Base-by-base conservation (phyloP, 2,113 vertebrate genomes). In the Catharus minimus region DNA sequence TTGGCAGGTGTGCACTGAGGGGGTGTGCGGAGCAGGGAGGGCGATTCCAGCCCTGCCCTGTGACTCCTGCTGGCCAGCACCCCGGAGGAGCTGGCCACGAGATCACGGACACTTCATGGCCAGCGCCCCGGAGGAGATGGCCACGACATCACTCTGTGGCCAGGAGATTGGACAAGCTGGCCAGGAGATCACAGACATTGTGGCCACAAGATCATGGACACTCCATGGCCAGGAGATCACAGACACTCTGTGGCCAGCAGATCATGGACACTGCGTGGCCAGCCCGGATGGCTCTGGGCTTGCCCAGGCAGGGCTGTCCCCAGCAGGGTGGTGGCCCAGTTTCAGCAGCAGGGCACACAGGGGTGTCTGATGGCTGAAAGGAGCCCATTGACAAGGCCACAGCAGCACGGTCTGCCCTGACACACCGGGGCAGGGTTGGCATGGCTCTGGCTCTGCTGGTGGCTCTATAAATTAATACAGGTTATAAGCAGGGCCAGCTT, bases 401-500 rank as follows among this genome's bases (percentile, higher is more conserved):
- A 46, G 38, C 8, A 7, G 71, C 65, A 52, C 11, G 44, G 30
- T 81, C 64, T 78, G 74, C 86, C 65, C 66, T 52, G 18, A 47
- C 65, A 22, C 3, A 0, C 15, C 2, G 4, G 74, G 62, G 83
- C 92, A 64, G 95, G 78, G 11, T 53, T 62, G 19, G 56, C 52
- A 22, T 1, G 1, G 76, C 88, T 71, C 76, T 60, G 90, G 89
- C 94, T 78, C 92, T 91, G 92, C 77, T 81, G 69, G 83, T 74
- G 90, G 81, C 89, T 88, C 2, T n/a, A 80, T 64, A 83, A 94
- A 92, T 95, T 86, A 66, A 77, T 71, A 14, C 64, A 80, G 83
- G 88, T 88, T 84, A 36, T 68, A 64, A 90, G 88, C 77, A 75
- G 90, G 83, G 90, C 92, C 93, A 92, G 10, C 82, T 86, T 93